Evolutionary conservation across 2,113 vertebrate species (phyloP).

Genomic region (Narcine bancroftii): DNA sequence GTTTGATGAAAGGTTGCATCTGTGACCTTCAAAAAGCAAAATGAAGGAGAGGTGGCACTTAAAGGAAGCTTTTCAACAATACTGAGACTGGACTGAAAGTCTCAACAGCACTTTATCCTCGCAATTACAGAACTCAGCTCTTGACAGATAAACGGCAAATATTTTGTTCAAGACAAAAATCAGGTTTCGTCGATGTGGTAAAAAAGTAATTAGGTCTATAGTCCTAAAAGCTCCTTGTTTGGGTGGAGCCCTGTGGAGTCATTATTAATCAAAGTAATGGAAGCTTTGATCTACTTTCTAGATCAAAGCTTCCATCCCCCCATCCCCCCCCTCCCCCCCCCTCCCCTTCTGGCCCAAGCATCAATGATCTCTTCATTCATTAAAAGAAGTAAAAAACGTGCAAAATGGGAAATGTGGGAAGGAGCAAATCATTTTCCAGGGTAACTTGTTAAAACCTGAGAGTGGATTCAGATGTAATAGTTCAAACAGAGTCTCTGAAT

Average conservation of each 20-base stretch:
- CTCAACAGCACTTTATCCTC: not conserved
- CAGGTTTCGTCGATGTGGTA: not conserved
- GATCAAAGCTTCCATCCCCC: too few relatives aligned
- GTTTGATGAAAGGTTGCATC: slow-evolving; percentile 3
- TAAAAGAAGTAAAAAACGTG: not conserved
- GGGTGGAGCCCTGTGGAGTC: not conserved
- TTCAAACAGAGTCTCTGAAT: too few relatives aligned
- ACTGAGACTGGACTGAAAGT: not conserved
- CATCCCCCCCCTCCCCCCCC: too few relatives aligned
- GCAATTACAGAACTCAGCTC: not conserved
- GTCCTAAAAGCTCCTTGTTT: slow-evolving; percentile 9
- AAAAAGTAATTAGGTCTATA: not conserved
- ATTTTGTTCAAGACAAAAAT: not conserved
- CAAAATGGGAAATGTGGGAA: not conserved
- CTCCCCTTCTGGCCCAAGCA: not conserved
- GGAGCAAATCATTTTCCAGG: not conserved
- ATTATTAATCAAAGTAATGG: not conserved
- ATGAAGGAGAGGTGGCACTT: not conserved
- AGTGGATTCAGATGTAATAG: too few relatives aligned
- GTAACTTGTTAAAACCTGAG: not conserved
- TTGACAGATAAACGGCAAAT: not conserved
- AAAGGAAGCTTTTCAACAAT: not conserved
- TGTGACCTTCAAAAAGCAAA: not conserved
- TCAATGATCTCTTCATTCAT: not conserved
- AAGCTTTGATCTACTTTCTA: slow-evolving; percentile 13